Percentiles rank a stretch among this genome's conserved stretches.
These are phyloP conservation scores for Drosophila melanosoma DNA, from an alignment of 2,888 invertebrate species.

Conservation along the genomic window DNA sequence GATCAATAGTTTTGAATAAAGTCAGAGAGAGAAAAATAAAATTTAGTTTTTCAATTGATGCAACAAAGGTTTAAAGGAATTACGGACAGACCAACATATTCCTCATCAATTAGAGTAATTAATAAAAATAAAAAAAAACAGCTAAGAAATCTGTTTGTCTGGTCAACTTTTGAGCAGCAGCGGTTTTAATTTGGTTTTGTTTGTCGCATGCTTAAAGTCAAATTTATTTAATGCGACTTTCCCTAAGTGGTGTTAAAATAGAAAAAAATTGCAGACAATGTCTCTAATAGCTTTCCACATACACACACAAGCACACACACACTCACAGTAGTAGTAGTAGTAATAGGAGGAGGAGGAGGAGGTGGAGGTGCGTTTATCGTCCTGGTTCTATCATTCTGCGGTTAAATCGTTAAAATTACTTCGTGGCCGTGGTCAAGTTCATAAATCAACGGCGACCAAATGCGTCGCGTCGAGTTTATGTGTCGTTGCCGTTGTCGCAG, in stretches of 20 bases:
- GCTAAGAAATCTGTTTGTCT: slow-evolving; percentile 26
- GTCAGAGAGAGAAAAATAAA: background rate
- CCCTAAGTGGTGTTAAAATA: slow-evolving; percentile 65
- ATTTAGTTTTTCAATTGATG: background rate
- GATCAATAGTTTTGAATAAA: background rate
- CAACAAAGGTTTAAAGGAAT: background rate
- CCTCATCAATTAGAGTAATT: background rate
- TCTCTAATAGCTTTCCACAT: slow-evolving; percentile 67
- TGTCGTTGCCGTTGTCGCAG: slow-evolving; percentile 45
- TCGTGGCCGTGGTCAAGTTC: slow-evolving; percentile 79
- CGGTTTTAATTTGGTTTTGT: slow-evolving; percentile 27
- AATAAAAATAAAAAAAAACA: background rate
- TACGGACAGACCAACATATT: background rate
- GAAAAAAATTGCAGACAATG: slow-evolving; percentile 59
- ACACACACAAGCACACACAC: slow-evolving; percentile 32
- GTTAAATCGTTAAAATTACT: slow-evolving; percentile 79
- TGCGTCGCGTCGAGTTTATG: slow-evolving; percentile 32
- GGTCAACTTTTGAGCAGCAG: slow-evolving; percentile 35
- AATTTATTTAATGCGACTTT: slow-evolving; percentile 56
- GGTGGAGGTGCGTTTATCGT: slow-evolving; percentile 67
- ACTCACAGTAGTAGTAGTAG: background rate
- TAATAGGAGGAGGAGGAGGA: background rate
- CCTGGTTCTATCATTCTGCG: slow-evolving; percentile 77
- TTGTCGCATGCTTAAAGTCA: slow-evolving; percentile 53
- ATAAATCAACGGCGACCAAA: slow-evolving; percentile 74